These are phyloP conservation scores for Microtus pennsylvanicus DNA, from an alignment of 2,113 vertebrate genomes.

Conservation along the genomic window DNA sequence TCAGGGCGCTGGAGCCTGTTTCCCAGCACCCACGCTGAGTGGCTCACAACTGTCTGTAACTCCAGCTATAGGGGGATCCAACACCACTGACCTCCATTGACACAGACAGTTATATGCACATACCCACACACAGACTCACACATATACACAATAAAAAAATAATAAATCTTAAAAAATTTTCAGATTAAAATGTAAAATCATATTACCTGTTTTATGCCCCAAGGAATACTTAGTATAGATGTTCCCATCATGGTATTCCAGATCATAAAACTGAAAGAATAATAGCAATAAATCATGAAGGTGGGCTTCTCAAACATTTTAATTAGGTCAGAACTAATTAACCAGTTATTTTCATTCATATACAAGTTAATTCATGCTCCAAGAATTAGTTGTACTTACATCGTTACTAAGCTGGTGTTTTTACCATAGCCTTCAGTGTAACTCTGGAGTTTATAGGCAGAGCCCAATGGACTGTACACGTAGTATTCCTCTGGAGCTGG, in stretches of 20 bases:
- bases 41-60: not conserved
- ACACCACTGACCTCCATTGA: not conserved
- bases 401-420: slow-evolving; percentile 97
- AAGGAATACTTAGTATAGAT: slow-evolving; percentile 98
- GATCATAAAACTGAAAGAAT: slow-evolving; percentile 94
- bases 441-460: slow-evolving; percentile 93
- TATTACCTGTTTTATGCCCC: slow-evolving; percentile 98
- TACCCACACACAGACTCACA: not conserved
- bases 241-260: slow-evolving; percentile 99
- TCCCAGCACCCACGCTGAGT: not conserved
- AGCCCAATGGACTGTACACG: slow-evolving; percentile 96
- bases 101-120: not conserved
- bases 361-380: slow-evolving; percentile 35
- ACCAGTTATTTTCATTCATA: slow-evolving; percentile 50
- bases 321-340: slow-evolving; percentile 46
- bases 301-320: not conserved
- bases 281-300: slow-evolving; percentile 39
- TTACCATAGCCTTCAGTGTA: slow-evolving; percentile 88
- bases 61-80: not conserved
- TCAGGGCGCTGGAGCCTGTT: not conserved
- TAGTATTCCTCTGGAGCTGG: slow-evolving; percentile 94
- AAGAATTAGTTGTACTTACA: slow-evolving; percentile 89
- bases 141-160: not conserved
- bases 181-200: not conserved
- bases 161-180: not conserved